phyloP scores from a whole-genome alignment of 2,113 vertebrate genomes.

The Nycticebus coucang region DNA sequence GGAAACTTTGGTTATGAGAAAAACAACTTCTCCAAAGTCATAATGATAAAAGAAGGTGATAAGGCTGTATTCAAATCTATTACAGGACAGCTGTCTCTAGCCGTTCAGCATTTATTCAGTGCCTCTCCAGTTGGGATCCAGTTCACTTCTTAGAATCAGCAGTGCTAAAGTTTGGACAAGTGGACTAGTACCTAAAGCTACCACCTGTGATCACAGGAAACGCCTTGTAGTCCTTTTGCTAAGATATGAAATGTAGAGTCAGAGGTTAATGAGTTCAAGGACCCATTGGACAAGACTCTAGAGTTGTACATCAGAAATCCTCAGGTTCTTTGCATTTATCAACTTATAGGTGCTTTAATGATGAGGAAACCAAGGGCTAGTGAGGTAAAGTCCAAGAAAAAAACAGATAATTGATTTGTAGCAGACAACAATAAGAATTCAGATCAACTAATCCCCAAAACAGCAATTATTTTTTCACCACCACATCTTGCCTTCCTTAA shows the following conservation, averaged over 20 bases:
- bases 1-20: background rate
- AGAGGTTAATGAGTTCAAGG: background rate
- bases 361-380: background rate
- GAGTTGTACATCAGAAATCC: background rate
- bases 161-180: background rate
- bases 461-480: background rate
- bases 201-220: background rate
- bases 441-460: background rate
- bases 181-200: background rate
- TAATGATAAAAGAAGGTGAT: background rate
- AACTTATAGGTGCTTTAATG: background rate
- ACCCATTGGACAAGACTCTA: background rate
- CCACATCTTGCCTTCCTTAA: background rate
- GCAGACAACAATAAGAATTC: background rate
- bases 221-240: background rate
- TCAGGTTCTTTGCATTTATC: background rate
- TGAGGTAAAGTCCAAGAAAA: background rate
- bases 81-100: background rate
- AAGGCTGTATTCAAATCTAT: background rate
- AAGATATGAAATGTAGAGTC: background rate
- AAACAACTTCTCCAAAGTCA: background rate
- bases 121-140: background rate
- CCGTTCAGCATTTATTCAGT: background rate
- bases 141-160: background rate
- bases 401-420: background rate